phyloP scores from a whole-genome alignment of 2,797 vertebrate genomes.

The Huso huso region DNA sequence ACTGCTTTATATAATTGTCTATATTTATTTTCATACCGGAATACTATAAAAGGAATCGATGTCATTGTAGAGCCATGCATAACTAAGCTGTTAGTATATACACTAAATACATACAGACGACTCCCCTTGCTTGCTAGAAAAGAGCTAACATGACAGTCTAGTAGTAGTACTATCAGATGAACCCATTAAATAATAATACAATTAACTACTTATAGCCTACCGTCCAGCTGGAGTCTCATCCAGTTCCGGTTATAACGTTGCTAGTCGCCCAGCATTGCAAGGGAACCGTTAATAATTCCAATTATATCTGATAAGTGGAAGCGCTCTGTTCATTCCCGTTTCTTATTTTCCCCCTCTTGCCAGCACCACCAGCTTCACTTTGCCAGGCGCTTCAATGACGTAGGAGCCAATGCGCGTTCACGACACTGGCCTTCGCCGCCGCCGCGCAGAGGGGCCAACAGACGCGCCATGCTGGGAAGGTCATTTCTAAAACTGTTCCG shows the following conservation, averaged over 20 bases:
- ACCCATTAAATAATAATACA: background rate
- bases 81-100: too few relatives aligned
- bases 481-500: background rate
- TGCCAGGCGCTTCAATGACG: conserved; percentile 41
- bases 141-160: background rate
- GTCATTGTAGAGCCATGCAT: background rate
- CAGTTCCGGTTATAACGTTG: conserved; percentile 12
- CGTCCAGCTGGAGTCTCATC: conserved; percentile 19
- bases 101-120: conserved; percentile 3
- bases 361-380: conserved; percentile 29
- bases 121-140: conserved; percentile 1
- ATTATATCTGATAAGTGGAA: conserved; percentile 16
- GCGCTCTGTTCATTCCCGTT: conserved; percentile 20
- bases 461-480: conserved; percentile 19
- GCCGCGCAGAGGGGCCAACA: conserved; percentile 22
- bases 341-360: conserved; percentile 22
- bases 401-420: conserved; percentile 35
- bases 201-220: conserved; percentile 26
- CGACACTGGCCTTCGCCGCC: conserved; percentile 24
- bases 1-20: too few relatives aligned
- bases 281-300: conserved; percentile 25
- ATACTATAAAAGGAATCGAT: too few relatives aligned
- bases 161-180: too few relatives aligned
- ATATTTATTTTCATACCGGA: too few relatives aligned
- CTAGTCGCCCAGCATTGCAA: conserved; percentile 11